A percentile compares a stretch with the other conserved stretches of the same genome.
phyloP scores from a whole-genome alignment of 2,888 invertebrate genomes.

The Ashinkailepas kermadecensis region DNA sequence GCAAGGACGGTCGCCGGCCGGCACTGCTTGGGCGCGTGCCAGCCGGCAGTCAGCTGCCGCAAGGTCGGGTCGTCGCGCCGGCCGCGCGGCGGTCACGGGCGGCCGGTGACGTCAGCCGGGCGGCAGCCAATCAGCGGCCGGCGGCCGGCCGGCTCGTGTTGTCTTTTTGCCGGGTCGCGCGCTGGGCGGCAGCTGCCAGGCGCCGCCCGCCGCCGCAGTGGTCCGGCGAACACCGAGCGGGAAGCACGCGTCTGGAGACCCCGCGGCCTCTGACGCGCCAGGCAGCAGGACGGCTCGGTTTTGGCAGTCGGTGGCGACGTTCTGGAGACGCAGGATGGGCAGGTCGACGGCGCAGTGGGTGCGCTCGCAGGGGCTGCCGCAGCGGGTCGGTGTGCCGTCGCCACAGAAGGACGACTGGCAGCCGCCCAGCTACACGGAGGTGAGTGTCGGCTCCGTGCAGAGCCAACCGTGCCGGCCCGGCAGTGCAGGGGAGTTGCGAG shows the following conservation, averaged over 20 bases:
- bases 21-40: not conserved
- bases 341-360: slow-evolving; percentile 20
- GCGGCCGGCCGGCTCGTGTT: not conserved
- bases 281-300: not conserved
- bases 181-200: not conserved
- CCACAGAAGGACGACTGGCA: slow-evolving; percentile 6
- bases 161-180: slow-evolving; percentile 4
- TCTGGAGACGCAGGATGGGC: not conserved
- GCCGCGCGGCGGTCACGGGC: not conserved
- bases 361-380: not conserved
- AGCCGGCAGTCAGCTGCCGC: not conserved
- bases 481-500: too few species aligned
- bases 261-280: not conserved
- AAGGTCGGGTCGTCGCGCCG: slow-evolving; percentile 7
- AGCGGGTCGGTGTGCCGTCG: not conserved
- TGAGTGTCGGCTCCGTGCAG: not conserved
- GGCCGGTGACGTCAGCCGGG: not conserved
- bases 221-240: not conserved
- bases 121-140: not conserved
- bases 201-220: not conserved
- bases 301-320: not conserved
- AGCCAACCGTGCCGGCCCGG: too few species aligned
- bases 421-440: slow-evolving; percentile 21
- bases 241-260: not conserved
- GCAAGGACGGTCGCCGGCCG: not conserved